Percentiles rank a stretch among this genome's conserved stretches.
phyloP scores from a whole-genome alignment of 2,797 vertebrate species.

The Halcyon badia region DNA sequence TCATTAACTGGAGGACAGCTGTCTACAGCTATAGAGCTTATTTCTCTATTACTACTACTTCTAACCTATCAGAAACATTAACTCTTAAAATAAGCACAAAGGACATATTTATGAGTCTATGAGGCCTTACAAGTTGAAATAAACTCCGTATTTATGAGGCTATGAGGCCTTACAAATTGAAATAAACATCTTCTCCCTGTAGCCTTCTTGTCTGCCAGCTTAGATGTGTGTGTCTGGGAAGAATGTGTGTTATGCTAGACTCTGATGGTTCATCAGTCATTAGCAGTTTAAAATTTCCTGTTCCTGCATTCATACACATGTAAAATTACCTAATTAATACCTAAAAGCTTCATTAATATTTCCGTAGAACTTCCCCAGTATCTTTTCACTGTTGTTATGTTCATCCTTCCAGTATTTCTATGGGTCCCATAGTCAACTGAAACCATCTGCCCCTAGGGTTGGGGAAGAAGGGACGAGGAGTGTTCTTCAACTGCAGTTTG shows the following conservation, averaged over 20 bases:
- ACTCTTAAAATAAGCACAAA: background rate
- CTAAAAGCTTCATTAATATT: background rate
- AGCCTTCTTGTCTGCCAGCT: background rate
- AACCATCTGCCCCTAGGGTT: background rate
- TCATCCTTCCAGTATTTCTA: background rate
- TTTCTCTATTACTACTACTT: background rate
- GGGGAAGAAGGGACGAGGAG: background rate
- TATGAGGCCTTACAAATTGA: background rate
- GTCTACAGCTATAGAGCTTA: background rate
- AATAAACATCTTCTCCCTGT: background rate
- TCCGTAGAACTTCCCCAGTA: background rate
- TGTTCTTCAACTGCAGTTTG: background rate
- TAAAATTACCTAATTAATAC: background rate
- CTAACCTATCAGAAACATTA: background rate
- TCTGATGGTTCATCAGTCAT: background rate
- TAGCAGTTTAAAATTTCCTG: background rate
- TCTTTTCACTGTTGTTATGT: background rate
- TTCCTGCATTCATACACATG: background rate
- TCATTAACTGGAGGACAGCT: background rate
- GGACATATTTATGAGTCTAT: background rate
- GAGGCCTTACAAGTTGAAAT: background rate
- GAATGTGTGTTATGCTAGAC: background rate
- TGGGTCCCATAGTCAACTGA: background rate
- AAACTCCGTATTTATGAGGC: background rate
- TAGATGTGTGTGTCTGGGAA: background rate